Evolutionary conservation across 53 echinoderm and acorn worm species (phyloP), one percentile per base, ranked within the genome.

Genomic region (Actinopyga echinites): DNA sequence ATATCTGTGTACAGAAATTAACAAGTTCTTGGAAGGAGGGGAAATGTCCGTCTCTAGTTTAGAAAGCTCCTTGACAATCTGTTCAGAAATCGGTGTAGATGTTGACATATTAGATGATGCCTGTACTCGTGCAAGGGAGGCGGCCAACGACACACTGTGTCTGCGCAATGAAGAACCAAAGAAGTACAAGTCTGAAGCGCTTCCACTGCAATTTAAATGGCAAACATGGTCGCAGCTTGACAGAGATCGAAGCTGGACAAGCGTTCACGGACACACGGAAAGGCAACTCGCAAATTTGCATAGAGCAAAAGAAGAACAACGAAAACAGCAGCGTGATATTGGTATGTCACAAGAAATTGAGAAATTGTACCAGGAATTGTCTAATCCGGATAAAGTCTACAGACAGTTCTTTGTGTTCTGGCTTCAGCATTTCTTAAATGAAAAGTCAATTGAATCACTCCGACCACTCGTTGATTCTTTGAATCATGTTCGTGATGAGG

Each of bases 161-260:
- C 1, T 4, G 7, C 42, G 74, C 24, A 73, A 43, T 0, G 23
- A 6, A 21, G 11, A 45, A 10, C 74, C 74, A 22, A 73, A 73
- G 25, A 9, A 8, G 0, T 73, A 73, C 74, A 73, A 73, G 42
- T n/a, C 10, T 0, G 13, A 24, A 23, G 74, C 74, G 24, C 49
- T 73, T n/a, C 74, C 74, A 73, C 38, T 73, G 22, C 74, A 73
- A 45, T 19, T 45, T 5, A n/a, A 40, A 3, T 73, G 74, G 74
- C 45, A 73, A 20, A n/a, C 40, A 42, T 73, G 74, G 74, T 73
- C 74, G 7, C 37, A 22, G 25, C 74, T 73, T n/a, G 74, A 73
- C 74, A 73, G 42, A 75, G 75, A 75, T 31, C 25, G 75, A 29
- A 75, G 56, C 49, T 75, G 75, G 75, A 75, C 52, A 30, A 28